phyloP scores from a whole-genome alignment of 2,797 vertebrate genomes.

The Phaenicophaeus curvirostris region DNA sequence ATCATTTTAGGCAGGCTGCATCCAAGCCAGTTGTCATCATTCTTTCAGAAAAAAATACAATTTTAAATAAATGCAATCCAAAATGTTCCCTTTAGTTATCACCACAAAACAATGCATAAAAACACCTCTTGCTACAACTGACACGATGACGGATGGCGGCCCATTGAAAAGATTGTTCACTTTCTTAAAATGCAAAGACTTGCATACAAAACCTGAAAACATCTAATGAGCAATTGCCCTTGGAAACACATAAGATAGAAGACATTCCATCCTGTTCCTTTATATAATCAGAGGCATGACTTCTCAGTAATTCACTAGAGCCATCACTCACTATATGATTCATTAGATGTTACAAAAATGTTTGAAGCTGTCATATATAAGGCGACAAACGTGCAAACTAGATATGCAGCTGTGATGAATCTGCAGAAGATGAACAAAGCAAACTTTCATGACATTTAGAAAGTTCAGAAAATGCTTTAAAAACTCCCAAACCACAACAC shows the following conservation, averaged over 20 bases:
- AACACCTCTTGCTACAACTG: constrained; percentile 3
- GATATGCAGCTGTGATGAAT: not conserved
- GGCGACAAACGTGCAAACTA: constrained; percentile 9
- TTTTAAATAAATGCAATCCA: not conserved
- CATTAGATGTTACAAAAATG: constrained; percentile 20
- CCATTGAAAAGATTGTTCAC: not conserved
- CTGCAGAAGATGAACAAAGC: not conserved
- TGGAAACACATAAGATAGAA: not conserved
- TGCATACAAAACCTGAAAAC: constrained; percentile 10
- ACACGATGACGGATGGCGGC: constrained; percentile 36
- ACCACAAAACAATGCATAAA: not conserved
- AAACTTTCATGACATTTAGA: not conserved
- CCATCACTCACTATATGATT: constrained; percentile 34
- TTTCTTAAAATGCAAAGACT: constrained; percentile 47
- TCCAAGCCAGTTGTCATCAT: not conserved
- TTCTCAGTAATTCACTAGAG: constrained; percentile 33
- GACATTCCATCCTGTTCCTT: not conserved
- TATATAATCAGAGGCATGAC: constrained; percentile 16
- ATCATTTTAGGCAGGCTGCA: not conserved
- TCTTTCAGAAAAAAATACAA: constrained; percentile 10
- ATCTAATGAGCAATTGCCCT: constrained; percentile 37
- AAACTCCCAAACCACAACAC: not conserved
- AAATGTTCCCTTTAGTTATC: constrained; percentile 11
- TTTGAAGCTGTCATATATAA: constrained; percentile 22
- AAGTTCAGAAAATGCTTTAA: constrained; percentile 3